A percentile compares a stretch with the other conserved stretches of the same genome.
These are phyloP conservation scores for Drosophila micromelanica DNA, from an alignment of 1,140 invertebrate genomes.

Conservation along the genomic window DNA sequence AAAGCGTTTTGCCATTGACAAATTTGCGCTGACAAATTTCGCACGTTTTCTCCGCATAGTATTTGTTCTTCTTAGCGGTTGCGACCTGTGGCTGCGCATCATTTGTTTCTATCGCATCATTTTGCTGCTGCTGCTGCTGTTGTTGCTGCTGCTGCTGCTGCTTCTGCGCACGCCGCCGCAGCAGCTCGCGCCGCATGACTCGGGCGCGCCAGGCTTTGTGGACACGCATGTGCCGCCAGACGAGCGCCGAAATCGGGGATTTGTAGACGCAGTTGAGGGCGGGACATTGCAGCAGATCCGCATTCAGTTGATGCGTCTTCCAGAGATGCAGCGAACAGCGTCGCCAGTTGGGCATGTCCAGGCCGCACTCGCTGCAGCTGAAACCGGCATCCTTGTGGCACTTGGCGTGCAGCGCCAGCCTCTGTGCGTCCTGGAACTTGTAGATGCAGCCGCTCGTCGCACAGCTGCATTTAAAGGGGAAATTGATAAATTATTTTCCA, in stretches of 20 bases:
- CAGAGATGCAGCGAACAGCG: constrained; percentile 88
- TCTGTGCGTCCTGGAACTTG: constrained; percentile 85
- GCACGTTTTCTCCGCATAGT: constrained; percentile 89
- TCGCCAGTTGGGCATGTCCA: constrained; percentile 86
- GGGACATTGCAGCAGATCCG: constrained; percentile 88
- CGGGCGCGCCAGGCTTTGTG: constrained; percentile 71
- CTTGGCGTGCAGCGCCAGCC: constrained; percentile 84
- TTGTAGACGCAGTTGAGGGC: constrained; percentile 87
- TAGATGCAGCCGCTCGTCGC: constrained; percentile 85
- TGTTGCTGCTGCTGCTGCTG: constrained; percentile 21
- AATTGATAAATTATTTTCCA: no score
- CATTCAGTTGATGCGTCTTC: constrained; percentile 88
- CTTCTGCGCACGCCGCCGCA: constrained; percentile 54
- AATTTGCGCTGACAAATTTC: constrained; percentile 89
- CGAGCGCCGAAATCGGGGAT: constrained; percentile 84
- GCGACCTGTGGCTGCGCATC: constrained; percentile 7
- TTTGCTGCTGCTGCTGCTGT: background rate
- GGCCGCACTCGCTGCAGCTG: constrained; percentile 85
- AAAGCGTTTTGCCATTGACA: constrained; percentile 90
- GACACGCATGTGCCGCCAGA: constrained; percentile 80
- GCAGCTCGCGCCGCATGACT: constrained; percentile 59
- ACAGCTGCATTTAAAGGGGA: constrained; percentile 80
- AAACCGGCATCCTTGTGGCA: constrained; percentile 85
- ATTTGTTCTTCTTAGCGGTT: constrained; percentile 72
- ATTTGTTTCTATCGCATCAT: background rate